A percentile compares a stretch with the other conserved stretches of the same genome.
Conservation (phyloP, 2,113 vertebrate species). For the Piaya cayana region DNA sequence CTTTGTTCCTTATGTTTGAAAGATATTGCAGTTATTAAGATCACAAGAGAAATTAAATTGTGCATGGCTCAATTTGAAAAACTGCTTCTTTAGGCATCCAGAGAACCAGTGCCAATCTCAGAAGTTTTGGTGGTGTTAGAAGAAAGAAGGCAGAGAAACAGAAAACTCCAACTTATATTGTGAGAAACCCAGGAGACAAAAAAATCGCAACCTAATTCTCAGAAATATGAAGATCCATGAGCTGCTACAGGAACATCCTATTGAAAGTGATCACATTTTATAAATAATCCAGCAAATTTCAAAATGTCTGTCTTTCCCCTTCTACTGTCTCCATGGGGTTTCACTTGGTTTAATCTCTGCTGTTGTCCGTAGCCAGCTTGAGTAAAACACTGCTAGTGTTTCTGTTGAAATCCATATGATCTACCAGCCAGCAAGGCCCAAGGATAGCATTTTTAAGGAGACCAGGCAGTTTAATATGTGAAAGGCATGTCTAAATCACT, state of each 20-base stretch:
- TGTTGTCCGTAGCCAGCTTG: not conserved
- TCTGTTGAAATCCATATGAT: not conserved
- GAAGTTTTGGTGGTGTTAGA: conserved; percentile 10
- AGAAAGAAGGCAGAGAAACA: not conserved
- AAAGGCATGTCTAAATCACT: not conserved
- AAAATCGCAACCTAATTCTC: not conserved
- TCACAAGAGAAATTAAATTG: conserved; percentile 29
- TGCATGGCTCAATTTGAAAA: not conserved
- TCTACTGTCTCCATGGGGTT: not conserved
- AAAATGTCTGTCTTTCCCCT: not conserved
- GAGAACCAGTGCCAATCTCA: conserved; percentile 5
- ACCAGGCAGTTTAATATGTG: not conserved
- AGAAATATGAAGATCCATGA: not conserved
- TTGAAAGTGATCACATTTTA: conserved; percentile 45
- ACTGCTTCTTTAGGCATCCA: conserved; percentile 23
- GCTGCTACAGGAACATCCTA: conserved; percentile 19
- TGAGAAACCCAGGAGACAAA: not conserved
- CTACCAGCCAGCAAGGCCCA: not conserved
- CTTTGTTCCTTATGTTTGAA: not conserved
- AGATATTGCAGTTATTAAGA: conserved; percentile 1
- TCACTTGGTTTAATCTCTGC: not conserved
- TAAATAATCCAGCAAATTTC: conserved; percentile 37
- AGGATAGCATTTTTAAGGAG: not conserved
- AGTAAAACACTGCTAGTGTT: not conserved
- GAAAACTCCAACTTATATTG: not conserved